Percentiles rank a stretch among this genome's conserved stretches.
Evolutionary conservation across 2,113 vertebrate species (phyloP).

Genomic region (Amphiprion ocellaris): DNA sequence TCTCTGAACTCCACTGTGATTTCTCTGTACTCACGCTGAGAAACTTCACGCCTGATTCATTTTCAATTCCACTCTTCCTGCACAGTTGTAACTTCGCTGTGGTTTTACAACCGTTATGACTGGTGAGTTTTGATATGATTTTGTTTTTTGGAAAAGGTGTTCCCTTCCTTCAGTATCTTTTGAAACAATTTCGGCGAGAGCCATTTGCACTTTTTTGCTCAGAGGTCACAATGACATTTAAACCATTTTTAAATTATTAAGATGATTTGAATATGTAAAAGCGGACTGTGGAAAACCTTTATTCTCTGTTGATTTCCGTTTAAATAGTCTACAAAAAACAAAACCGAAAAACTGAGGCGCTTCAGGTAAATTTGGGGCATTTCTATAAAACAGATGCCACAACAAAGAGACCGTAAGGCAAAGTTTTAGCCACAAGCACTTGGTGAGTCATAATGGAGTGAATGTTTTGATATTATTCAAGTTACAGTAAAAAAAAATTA

Average conservation of each 20-base stretch:
- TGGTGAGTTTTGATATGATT: constrained; percentile 49
- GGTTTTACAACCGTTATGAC: constrained; percentile 65
- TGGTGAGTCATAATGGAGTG: constrained; percentile 86
- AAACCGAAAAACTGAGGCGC: constrained; percentile 86
- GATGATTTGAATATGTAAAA: neutral
- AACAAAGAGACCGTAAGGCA: constrained; percentile 83
- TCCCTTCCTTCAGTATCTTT: constrained; percentile 7
- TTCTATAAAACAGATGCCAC: constrained; percentile 87
- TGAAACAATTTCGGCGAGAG: neutral
- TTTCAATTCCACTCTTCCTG: constrained; percentile 63
- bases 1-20: constrained; percentile 68
- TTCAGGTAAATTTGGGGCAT: constrained; percentile 89
- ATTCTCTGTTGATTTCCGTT: constrained; percentile 37
- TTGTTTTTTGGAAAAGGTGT: constrained; percentile 19
- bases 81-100: constrained; percentile 58
- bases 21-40: constrained; percentile 69
- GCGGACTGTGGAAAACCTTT: constrained; percentile 49
- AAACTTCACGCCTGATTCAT: constrained; percentile 71
- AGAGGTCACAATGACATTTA: neutral
- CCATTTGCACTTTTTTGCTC: neutral
- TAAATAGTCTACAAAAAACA: constrained; percentile 75
- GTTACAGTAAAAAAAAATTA: constrained; percentile 84
- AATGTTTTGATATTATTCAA: constrained; percentile 88
- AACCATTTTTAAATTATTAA: neutral
- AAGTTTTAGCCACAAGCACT: constrained; percentile 81